Evolutionary conservation across 2,888 invertebrate species (phyloP).

Genomic region (Pyrocoelia pectoralis): DNA sequence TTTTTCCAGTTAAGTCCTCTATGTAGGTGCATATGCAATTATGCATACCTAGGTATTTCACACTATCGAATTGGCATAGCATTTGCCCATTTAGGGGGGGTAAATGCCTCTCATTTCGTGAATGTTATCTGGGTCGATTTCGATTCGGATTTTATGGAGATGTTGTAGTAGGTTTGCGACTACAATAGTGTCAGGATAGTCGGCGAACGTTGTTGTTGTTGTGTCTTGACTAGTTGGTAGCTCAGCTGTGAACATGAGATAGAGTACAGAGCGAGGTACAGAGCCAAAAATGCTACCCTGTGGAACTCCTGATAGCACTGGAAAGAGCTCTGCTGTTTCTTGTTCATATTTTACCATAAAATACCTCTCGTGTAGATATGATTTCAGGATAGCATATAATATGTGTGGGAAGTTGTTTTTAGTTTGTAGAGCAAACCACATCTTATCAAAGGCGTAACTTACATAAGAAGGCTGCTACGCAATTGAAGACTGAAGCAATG

Average conservation of each 20-base stretch:
- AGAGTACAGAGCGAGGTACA: background rate
- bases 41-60: slow-evolving; percentile 15
- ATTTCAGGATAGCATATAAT: slow-evolving; percentile 7
- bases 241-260: too few species aligned
- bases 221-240: background rate
- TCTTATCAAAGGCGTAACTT: too few species aligned
- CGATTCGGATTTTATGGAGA: slow-evolving; percentile 23
- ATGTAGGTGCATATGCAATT: too few species aligned
- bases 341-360: background rate
- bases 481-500: too few species aligned
- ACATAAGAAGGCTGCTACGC: too few species aligned
- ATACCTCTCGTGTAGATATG: slow-evolving; percentile 13
- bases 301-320: slow-evolving; percentile 1
- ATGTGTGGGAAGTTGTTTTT: too few species aligned
- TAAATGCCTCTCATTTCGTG: slow-evolving; percentile 24
- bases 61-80: slow-evolving; percentile 6
- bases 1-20: slow-evolving; percentile 2
- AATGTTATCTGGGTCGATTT: slow-evolving; percentile 34
- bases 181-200: slow-evolving; percentile 15
- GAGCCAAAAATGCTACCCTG: background rate
- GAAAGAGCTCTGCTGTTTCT: background rate
- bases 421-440: too few species aligned
- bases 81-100: slow-evolving; percentile 17
- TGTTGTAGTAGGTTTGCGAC: slow-evolving; percentile 26
- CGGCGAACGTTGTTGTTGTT: slow-evolving; percentile 13